phyloP scores from a whole-genome alignment of 2,113 vertebrate species.

The Vidua macroura region DNA sequence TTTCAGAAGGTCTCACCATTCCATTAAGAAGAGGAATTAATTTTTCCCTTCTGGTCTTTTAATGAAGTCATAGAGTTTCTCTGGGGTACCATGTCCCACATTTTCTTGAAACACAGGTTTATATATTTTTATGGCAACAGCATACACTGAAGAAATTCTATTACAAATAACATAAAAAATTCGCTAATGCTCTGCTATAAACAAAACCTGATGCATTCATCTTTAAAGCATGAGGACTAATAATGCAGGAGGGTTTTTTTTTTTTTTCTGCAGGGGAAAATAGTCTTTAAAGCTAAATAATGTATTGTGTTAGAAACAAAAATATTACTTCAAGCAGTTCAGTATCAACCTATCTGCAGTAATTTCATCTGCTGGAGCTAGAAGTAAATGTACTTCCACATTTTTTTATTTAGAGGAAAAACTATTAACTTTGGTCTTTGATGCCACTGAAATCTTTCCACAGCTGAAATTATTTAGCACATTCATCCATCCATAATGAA shows the following conservation, averaged over 20 bases:
- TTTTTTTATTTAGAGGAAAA: slow-evolving; percentile 31
- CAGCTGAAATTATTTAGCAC: slow-evolving; percentile 12
- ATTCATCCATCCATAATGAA: not conserved
- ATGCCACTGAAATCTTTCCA: not conserved
- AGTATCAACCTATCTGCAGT: not conserved
- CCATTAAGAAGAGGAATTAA: not conserved
- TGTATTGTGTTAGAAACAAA: not conserved
- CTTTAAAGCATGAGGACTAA: not conserved
- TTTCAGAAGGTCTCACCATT: not conserved
- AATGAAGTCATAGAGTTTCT: not conserved
- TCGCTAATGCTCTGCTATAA: not conserved
- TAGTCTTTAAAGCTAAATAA: not conserved
- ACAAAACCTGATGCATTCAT: not conserved
- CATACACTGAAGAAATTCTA: not conserved
- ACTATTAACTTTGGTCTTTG: not conserved
- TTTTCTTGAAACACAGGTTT: not conserved
- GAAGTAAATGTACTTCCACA: not conserved
- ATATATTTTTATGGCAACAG: not conserved
- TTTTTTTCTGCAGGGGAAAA: not conserved
- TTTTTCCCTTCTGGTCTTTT: not conserved
- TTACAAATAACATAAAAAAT: not conserved
- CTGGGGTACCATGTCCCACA: not conserved
- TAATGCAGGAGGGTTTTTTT: not conserved
- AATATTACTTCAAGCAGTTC: not conserved
- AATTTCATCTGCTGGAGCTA: not conserved